A percentile compares a stretch with the other conserved stretches of the same genome.
phyloP scores from a whole-genome alignment of 2,797 vertebrate species.

The Anguilla pacifica region DNA sequence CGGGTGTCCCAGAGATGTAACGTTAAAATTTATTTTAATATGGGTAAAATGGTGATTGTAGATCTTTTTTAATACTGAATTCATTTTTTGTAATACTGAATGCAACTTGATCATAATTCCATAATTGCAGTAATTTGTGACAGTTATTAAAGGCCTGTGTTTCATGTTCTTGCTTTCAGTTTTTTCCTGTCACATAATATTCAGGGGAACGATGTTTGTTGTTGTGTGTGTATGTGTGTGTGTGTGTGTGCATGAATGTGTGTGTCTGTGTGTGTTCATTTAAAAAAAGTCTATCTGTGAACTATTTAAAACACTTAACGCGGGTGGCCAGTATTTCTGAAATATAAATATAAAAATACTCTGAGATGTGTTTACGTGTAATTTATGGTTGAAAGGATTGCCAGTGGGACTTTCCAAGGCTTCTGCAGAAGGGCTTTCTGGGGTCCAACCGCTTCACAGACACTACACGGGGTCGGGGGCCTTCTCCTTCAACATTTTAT shows the following conservation, averaged over 20 bases:
- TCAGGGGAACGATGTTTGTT: neutral
- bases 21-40: too few relatives aligned
- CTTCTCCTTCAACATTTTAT: slow-evolving; percentile 38
- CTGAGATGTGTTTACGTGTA: neutral
- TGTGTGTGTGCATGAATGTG: neutral
- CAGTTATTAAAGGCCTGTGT: neutral
- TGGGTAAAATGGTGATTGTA: neutral
- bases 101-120: neutral
- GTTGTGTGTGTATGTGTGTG: neutral
- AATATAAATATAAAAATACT: neutral
- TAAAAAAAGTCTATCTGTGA: neutral
- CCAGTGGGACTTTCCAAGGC: neutral
- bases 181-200: neutral
- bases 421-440: neutral
- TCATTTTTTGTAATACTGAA: neutral
- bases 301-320: neutral
- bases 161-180: neutral
- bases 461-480: neutral
- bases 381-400: neutral
- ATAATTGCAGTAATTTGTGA: neutral
- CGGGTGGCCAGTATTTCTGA: neutral
- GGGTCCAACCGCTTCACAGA: slow-evolving; percentile 1
- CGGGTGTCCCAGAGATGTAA: too few relatives aligned
- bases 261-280: neutral
- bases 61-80: neutral